phyloP scores from a whole-genome alignment of 2,113 vertebrate species.

The Myocastor coypus region DNA sequence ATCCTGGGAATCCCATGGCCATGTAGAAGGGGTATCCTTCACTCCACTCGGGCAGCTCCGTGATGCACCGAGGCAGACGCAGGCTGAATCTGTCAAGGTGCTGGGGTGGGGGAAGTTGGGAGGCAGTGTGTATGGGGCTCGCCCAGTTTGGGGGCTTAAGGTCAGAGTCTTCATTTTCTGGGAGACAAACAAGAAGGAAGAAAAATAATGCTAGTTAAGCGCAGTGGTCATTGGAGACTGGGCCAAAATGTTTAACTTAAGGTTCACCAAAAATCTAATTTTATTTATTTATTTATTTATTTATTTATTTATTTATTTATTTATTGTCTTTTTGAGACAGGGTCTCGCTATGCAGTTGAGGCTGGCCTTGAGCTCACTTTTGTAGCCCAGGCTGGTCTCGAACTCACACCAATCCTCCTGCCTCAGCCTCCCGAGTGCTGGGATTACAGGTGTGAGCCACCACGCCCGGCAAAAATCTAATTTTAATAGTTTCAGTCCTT shows the following conservation, averaged over 20 bases:
- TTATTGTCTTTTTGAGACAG: too few species aligned
- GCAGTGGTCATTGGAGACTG: neutral
- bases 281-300: too few species aligned
- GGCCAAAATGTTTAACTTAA: neutral
- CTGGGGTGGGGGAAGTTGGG: constrained; percentile 11
- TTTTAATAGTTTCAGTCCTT: neutral
- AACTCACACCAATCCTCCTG: too few species aligned
- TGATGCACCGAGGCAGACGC: constrained; percentile 68
- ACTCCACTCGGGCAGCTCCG: constrained; percentile 76
- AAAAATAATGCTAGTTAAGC: neutral
- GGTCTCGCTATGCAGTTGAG: too few species aligned
- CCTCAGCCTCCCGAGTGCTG: too few species aligned
- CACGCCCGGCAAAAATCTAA: neutral
- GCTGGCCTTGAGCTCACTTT: too few species aligned
- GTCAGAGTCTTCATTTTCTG: constrained; percentile 70
- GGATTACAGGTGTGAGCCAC: too few species aligned
- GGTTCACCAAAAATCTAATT: neutral
- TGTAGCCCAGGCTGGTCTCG: too few species aligned
- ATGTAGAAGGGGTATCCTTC: constrained; percentile 81
- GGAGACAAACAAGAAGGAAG: neutral
- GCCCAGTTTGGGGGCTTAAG: constrained; percentile 68
- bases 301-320: too few species aligned
- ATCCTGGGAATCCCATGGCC: constrained; percentile 79
- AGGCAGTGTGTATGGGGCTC: fast-evolving
- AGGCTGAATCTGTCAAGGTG: constrained; percentile 64